A percentile compares a stretch with the other conserved stretches of the same genome.
phyloP scores from a whole-genome alignment of 2,113 vertebrate species.

The Bubalus kerabau region DNA sequence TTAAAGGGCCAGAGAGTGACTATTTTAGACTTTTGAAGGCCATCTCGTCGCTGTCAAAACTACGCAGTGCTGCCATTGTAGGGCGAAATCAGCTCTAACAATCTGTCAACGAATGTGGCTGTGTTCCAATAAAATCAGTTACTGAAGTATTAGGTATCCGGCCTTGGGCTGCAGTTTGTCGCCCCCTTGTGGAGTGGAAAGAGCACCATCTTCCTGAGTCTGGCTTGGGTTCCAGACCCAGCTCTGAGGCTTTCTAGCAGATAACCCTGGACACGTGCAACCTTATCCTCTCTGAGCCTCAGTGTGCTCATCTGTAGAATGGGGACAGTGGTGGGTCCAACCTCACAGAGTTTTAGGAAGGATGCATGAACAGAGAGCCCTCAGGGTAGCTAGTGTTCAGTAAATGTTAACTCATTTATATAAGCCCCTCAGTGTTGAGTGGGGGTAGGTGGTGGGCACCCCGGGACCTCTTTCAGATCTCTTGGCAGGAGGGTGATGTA shows the following conservation, averaged over 20 bases:
- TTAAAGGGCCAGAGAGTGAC: background rate
- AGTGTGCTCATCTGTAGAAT: background rate
- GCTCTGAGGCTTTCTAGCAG: background rate
- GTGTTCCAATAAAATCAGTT: too few relatives aligned
- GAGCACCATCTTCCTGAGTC: background rate
- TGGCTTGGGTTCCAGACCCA: too few relatives aligned
- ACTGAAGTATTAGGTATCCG: accelerated
- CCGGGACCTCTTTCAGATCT: background rate
- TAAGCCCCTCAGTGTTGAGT: accelerated
- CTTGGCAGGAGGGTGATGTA: accelerated
- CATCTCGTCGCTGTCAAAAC: accelerated
- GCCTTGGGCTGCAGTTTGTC: accelerated
- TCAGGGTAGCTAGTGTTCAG: background rate
- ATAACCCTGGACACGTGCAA: background rate
- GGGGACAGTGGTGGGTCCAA: accelerated
- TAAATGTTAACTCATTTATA: background rate
- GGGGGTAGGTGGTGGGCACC: accelerated
- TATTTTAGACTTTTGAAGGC: background rate
- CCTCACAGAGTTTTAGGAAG: background rate
- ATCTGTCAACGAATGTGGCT: accelerated
- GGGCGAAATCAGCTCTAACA: background rate
- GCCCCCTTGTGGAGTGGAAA: accelerated
- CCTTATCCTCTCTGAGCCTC: background rate
- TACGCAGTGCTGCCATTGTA: background rate
- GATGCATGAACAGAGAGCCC: accelerated